A percentile compares a stretch with the other conserved stretches of the same genome.
These are phyloP conservation scores for Gryllus longicercus DNA, from an alignment of 2,888 invertebrate genomes.

Conservation along the genomic window DNA sequence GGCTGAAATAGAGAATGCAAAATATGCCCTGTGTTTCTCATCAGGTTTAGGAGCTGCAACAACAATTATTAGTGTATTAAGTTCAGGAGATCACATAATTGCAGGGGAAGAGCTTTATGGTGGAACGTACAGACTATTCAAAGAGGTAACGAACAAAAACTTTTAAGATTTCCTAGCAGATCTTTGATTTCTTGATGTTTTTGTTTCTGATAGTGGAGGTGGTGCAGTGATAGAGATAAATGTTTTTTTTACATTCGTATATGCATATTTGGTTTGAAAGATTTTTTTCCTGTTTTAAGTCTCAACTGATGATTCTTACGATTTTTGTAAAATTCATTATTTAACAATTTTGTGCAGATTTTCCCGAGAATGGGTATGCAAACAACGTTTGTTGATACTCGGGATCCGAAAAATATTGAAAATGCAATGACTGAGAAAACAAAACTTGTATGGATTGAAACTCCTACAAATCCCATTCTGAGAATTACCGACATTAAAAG, in stretches of 20 bases:
- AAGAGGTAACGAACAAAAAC: slow-evolving; percentile 47
- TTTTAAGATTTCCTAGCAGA: background rate
- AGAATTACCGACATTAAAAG: slow-evolving; percentile 84
- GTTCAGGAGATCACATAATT: slow-evolving; percentile 83
- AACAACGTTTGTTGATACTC: slow-evolving; percentile 74
- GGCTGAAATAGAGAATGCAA: slow-evolving; percentile 85
- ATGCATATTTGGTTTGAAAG: too few relatives aligned
- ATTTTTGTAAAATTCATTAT: too few relatives aligned
- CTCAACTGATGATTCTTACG: too few relatives aligned
- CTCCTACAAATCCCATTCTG: slow-evolving; percentile 91
- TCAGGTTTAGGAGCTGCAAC: slow-evolving; percentile 89
- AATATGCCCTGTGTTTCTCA: slow-evolving; percentile 76
- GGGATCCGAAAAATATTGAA: slow-evolving; percentile 61
- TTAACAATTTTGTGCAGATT: slow-evolving; percentile 45
- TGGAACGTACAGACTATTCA: slow-evolving; percentile 74
- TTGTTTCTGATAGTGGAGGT: background rate
- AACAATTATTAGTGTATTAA: slow-evolving; percentile 69
- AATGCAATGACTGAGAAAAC: slow-evolving; percentile 47
- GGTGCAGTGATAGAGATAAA: background rate
- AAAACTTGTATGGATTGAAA: slow-evolving; percentile 82
- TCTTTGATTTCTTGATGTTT: background rate
- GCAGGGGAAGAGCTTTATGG: slow-evolving; percentile 93
- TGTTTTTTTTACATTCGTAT: background rate
- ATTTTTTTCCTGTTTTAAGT: too few relatives aligned
- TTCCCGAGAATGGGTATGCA: slow-evolving; percentile 66